These are phyloP conservation scores for Cryptoblepharus egeriae DNA, from an alignment of 2,797 vertebrate species.

Conservation along the genomic window DNA sequence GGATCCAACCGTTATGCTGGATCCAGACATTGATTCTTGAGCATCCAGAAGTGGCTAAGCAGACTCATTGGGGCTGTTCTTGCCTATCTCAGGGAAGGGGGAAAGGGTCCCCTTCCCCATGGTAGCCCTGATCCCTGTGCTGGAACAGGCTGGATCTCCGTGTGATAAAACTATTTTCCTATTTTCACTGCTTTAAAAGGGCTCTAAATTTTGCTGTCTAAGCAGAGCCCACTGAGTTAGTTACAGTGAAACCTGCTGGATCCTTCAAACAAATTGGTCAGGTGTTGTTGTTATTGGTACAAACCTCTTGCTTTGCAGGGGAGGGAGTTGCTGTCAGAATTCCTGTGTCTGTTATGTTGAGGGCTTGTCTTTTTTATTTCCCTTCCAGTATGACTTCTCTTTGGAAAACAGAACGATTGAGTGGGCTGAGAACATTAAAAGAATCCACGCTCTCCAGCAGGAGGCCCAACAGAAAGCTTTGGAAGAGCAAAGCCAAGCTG, in stretches of 20 bases:
- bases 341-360: neutral
- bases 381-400: constrained; percentile 92
- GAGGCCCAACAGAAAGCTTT: constrained; percentile 78
- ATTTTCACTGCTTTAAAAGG: neutral
- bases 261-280: too few species aligned
- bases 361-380: constrained; percentile 2
- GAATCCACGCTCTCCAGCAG: constrained; percentile 84
- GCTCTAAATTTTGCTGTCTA: neutral
- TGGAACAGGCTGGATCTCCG: too few species aligned
- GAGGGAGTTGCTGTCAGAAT: neutral
- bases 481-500: constrained; percentile 65
- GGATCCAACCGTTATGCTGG: too few species aligned
- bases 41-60: too few species aligned
- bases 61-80: too few species aligned
- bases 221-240: too few species aligned
- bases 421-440: constrained; percentile 89
- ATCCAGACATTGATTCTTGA: too few species aligned
- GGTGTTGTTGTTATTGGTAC: neutral
- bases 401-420: constrained; percentile 89
- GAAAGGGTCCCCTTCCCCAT: too few species aligned
- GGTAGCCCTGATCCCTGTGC: too few species aligned
- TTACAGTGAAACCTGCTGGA: neutral
- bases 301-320: neutral
- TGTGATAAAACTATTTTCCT: too few species aligned
- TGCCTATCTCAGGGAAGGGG: too few species aligned